Percentiles rank a stretch among this genome's conserved stretches.
Conservation (phyloP, 2,888 invertebrate species). For the Pammene fasciana region DNA sequence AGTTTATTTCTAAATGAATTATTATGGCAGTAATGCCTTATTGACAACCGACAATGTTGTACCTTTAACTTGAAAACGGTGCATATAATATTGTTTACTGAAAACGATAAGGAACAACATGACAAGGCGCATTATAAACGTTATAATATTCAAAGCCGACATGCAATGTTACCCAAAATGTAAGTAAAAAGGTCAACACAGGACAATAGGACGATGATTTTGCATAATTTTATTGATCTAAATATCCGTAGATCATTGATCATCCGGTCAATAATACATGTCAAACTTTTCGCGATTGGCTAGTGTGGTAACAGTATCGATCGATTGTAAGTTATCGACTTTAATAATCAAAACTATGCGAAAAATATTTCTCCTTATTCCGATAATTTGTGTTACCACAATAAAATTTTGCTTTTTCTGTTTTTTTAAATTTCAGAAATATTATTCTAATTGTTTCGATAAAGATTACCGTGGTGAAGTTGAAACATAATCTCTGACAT, state of each 20-base stretch:
- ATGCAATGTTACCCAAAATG: constrained; percentile 54
- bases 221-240: constrained; percentile 82
- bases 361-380: background rate
- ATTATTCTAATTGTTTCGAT: too few relatives aligned
- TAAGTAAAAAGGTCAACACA: constrained; percentile 72
- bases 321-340: constrained; percentile 3
- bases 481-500: too few relatives aligned
- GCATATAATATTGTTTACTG: background rate
- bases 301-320: constrained; percentile 53
- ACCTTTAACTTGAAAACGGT: too few relatives aligned
- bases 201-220: constrained; percentile 75
- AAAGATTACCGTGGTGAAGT: too few relatives aligned
- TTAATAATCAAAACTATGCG: background rate
- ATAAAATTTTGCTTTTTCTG: too few relatives aligned
- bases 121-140: constrained; percentile 14
- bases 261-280: constrained; percentile 75
- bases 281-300: constrained; percentile 64
- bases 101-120: constrained; percentile 5
- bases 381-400: too few relatives aligned
- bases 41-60: too few relatives aligned
- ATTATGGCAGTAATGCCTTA: too few relatives aligned
- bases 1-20: too few relatives aligned
- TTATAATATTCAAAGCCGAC: constrained; percentile 28
- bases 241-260: constrained; percentile 80
- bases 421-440: too few relatives aligned